Base-by-base conservation (phyloP, 2,797 vertebrate genomes). In the Sparidentex hasta region DNA sequence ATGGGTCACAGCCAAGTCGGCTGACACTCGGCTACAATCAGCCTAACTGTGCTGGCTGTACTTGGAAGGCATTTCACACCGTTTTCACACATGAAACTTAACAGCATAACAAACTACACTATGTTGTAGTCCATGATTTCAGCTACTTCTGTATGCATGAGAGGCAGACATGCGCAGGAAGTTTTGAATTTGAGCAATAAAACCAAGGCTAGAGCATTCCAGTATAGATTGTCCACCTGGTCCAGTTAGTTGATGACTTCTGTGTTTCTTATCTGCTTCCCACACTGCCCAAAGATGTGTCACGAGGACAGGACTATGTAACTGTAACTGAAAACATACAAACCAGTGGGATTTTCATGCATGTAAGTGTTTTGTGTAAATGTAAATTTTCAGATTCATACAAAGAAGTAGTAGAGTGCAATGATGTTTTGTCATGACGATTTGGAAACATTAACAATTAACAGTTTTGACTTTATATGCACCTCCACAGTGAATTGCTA, bases 21-120 rank as follows among this genome's bases (percentile, higher is more conserved):
- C 67, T 54, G 59, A 50, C 72, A 33, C 11, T 57, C n/a, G 3
- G 55, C 61, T 57, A 20, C 64, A 48, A 13, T 66, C 59, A 7
- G 59, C 44, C 66, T 50, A 62, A 43, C 25, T 20, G 17, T 27
- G 48, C 67, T 27, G 38, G 48, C 25, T 50, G 21, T 20, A 47
- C 20, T 54, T n/a, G 20, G 48, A 55, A 62, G 47, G 23, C 43
- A 43, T 58, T 64, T 71, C 29, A 48, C n/a, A 51, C 54, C 20
- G 44, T 51, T 48, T 54, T 67, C 56, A 20, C 57, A 29, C 59
- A 38, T 76, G n/a, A 62, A 59, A 64, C 54, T 50, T 23, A 52
- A 52, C 63, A 59, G 27, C 57, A 41, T 25, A 58, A n/a, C 38
- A 46, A 44, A 33, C 11, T 21, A 8, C 1, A 0, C 8, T 43